Percentiles rank a stretch among this genome's conserved stretches.
phyloP scores from a whole-genome alignment of 2,888 invertebrate genomes.

The Iphiclides podalirius region DNA sequence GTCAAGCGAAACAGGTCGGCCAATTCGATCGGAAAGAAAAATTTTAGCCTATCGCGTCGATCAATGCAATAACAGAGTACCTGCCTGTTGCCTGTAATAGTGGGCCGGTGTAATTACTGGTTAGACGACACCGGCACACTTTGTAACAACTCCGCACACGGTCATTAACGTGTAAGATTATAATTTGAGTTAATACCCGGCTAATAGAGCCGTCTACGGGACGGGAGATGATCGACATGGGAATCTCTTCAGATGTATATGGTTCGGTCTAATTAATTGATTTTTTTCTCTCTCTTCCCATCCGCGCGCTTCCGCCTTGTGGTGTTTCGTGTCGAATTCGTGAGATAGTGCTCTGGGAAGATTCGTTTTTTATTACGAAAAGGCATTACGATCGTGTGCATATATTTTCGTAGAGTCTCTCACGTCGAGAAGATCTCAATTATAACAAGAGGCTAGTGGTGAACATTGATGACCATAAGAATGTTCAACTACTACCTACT shows the following conservation, averaged over 20 bases:
- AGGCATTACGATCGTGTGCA: not conserved
- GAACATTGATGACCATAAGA: too few relatives aligned
- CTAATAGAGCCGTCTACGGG: slow-evolving; percentile 38
- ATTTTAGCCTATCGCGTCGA: slow-evolving; percentile 12
- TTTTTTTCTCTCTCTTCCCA: slow-evolving; percentile 7
- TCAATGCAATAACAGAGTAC: slow-evolving; percentile 10
- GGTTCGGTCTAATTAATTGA: slow-evolving; percentile 24
- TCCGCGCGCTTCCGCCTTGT: not conserved
- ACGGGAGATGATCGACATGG: slow-evolving; percentile 37
- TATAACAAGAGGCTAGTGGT: too few relatives aligned
- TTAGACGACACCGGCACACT: slow-evolving; percentile 30
- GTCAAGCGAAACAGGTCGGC: not conserved
- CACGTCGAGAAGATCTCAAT: too few relatives aligned
- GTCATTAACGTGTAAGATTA: slow-evolving; percentile 39
- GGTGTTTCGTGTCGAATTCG: slow-evolving; percentile 3
- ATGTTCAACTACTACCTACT: too few relatives aligned
- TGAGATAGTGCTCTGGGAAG: slow-evolving; percentile 4
- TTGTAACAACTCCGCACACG: slow-evolving; percentile 41
- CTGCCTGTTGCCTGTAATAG: not conserved
- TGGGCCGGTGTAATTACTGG: slow-evolving; percentile 30
- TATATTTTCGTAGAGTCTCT: too few relatives aligned
- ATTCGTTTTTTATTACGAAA: not conserved
- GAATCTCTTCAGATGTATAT: slow-evolving; percentile 27
- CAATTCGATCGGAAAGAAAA: slow-evolving; percentile 4
- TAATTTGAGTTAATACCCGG: slow-evolving; percentile 38